Evolutionary conservation across 2,888 invertebrate genomes (phyloP).

Genomic region (Eupithecia tripunctaria): DNA sequence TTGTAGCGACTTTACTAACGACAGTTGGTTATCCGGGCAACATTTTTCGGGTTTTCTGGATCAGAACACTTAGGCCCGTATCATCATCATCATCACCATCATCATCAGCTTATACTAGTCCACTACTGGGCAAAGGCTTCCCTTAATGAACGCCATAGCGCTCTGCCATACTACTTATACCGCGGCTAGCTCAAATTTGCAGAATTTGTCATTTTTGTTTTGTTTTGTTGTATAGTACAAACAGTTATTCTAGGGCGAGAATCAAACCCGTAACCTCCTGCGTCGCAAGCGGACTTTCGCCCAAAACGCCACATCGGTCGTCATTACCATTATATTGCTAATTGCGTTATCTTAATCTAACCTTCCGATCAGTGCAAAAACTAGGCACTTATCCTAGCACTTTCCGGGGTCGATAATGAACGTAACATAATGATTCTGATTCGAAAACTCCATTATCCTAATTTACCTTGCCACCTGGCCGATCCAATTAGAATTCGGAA

Average conservation of each 20-base stretch:
- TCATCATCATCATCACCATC: too few relatives aligned
- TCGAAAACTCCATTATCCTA: slow-evolving; percentile 17
- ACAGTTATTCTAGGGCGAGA: too few relatives aligned
- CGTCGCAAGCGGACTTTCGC: too few relatives aligned
- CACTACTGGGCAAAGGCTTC: too few relatives aligned
- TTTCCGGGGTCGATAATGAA: background rate
- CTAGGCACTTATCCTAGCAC: background rate
- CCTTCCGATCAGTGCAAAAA: background rate
- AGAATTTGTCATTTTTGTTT: too few relatives aligned
- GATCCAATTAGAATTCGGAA: slow-evolving; percentile 40
- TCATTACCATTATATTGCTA: background rate
- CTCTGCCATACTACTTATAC: too few relatives aligned
- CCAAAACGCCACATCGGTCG: too few relatives aligned
- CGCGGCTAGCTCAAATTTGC: too few relatives aligned
- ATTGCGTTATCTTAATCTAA: background rate
- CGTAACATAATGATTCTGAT: background rate
- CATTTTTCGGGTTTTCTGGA: background rate
- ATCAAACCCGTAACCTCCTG: too few relatives aligned
- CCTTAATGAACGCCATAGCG: too few relatives aligned
- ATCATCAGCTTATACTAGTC: too few relatives aligned
- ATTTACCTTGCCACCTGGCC: slow-evolving; percentile 10
- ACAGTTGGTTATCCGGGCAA: background rate
- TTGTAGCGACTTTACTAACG: slow-evolving; percentile 1
- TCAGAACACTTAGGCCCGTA: background rate
- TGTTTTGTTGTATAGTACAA: too few relatives aligned